A percentile compares a stretch with the other conserved stretches of the same genome.
phyloP scores from a whole-genome alignment of 2,888 invertebrate species.

The Eudemis profundana region DNA sequence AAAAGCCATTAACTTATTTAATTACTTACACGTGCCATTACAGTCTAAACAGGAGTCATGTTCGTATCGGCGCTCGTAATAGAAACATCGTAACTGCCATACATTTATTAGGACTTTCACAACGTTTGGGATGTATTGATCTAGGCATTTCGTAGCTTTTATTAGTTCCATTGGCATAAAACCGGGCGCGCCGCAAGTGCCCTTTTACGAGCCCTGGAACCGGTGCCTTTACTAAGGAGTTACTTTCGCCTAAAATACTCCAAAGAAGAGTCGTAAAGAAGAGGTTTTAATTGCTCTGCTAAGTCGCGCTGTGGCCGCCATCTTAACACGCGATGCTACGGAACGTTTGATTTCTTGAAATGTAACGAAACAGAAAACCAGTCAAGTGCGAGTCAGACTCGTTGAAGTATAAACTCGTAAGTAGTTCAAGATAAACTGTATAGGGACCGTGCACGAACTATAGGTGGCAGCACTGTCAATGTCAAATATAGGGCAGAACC shows the following conservation, averaged over 20 bases:
- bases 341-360: background rate
- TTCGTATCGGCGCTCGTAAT: background rate
- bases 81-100: too few relatives aligned
- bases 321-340: background rate
- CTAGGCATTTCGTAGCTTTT: background rate
- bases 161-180: constrained; percentile 24
- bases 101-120: background rate
- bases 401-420: too few relatives aligned
- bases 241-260: background rate
- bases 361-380: too few relatives aligned
- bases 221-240: background rate
- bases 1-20: constrained; percentile 16
- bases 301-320: background rate
- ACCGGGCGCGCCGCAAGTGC: constrained; percentile 8
- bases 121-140: background rate
- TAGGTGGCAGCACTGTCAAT: too few relatives aligned
- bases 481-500: too few relatives aligned
- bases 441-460: too few relatives aligned
- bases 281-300: constrained; percentile 16
- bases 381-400: too few relatives aligned
- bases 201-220: constrained; percentile 5
- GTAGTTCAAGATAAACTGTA: too few relatives aligned
- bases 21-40: constrained; percentile 16
- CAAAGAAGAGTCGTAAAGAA: constrained; percentile 9
- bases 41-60: background rate